Evolutionary conservation across 1,140 invertebrate species (phyloP).

Genomic region (Sycophaga agraensis): DNA sequence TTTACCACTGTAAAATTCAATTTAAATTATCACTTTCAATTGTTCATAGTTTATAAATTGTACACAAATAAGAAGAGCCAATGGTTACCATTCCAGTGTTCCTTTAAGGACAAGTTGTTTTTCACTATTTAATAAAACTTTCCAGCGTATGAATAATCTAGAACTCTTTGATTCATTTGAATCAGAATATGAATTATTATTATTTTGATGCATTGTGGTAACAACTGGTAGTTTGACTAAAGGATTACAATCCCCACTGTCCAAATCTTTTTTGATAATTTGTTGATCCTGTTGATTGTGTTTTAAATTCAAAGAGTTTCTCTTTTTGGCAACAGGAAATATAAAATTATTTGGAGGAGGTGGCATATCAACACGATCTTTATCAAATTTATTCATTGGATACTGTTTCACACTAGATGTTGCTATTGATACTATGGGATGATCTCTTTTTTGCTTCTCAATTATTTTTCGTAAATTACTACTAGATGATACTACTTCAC

Average conservation of each 20-base stretch:
- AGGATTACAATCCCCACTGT: neutral
- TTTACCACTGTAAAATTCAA: conserved; percentile 38
- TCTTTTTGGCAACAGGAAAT: neutral
- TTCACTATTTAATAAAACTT: conserved; percentile 38
- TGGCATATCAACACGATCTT: conserved; percentile 37
- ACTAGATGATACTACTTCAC: conserved; percentile 41
- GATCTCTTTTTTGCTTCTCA: neutral
- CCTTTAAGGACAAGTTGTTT: conserved; percentile 45
- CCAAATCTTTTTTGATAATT: neutral
- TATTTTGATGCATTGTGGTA: neutral
- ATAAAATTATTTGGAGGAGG: conserved; percentile 27
- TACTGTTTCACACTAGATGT: conserved; percentile 39
- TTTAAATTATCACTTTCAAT: neutral
- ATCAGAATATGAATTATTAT: neutral
- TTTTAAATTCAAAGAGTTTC: neutral
- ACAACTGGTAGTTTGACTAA: neutral
- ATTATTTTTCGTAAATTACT: conserved; percentile 36
- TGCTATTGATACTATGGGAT: conserved; percentile 8
- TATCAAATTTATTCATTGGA: neutral
- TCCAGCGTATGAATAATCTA: conserved; percentile 41
- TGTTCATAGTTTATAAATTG: too few relatives aligned
- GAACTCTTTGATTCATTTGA: neutral
- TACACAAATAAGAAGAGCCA: too few relatives aligned
- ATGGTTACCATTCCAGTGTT: conserved; percentile 37
- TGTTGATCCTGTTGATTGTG: neutral